phyloP scores from a whole-genome alignment of 2,797 vertebrate species.

The Lutjanus argentimaculatus region DNA sequence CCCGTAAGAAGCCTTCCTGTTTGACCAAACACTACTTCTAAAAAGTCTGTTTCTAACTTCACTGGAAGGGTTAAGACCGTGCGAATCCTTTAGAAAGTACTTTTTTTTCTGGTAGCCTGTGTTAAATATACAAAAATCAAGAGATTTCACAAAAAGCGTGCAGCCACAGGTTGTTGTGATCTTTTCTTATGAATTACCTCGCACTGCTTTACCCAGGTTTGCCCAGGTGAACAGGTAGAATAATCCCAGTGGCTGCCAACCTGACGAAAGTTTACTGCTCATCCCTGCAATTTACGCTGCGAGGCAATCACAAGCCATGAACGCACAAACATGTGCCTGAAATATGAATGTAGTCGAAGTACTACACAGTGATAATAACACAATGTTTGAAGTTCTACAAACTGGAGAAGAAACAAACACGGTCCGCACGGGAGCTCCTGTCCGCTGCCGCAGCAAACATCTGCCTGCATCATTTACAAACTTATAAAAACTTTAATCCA shows the following conservation, averaged over 20 bases:
- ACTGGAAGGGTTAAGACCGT: background rate
- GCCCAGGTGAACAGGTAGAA: conserved; percentile 31
- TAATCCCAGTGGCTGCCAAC: background rate
- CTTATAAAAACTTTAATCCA: conserved; percentile 55
- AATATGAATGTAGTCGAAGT: background rate
- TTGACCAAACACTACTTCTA: background rate
- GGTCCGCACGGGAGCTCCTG: background rate
- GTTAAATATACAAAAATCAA: background rate
- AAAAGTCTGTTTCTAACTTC: background rate
- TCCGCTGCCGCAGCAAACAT: conserved; percentile 39
- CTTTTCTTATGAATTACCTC: background rate
- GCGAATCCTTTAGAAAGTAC: background rate
- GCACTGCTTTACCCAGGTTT: conserved; percentile 4
- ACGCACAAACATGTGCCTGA: background rate
- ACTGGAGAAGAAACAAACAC: background rate
- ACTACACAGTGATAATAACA: background rate
- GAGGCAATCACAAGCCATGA: background rate
- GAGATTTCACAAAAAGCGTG: background rate
- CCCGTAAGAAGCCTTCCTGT: background rate
- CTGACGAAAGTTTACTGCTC: conserved; percentile 2
- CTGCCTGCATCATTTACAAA: conserved; percentile 51
- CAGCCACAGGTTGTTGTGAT: background rate
- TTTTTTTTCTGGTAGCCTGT: background rate
- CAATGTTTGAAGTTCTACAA: background rate
- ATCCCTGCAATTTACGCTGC: conserved; percentile 1